Evolutionary conservation across 2,888 invertebrate genomes (phyloP), one percentile per base, ranked within the genome.

Genomic region (Macaria notata): DNA sequence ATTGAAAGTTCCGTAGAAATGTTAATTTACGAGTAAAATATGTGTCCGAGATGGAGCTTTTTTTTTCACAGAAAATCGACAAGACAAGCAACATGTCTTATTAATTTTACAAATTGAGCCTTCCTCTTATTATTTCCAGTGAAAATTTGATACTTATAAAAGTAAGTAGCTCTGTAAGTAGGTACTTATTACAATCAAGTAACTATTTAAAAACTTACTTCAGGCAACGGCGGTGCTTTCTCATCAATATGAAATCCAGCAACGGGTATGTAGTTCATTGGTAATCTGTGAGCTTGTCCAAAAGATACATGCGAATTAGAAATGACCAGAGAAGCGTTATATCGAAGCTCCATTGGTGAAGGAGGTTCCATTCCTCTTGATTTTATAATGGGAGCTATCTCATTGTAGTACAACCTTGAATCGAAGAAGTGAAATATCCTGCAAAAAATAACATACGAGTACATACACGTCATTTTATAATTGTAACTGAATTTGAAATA

Each of bases 191-290:
- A n/a, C n/a, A n/a, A n/a, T n/a, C n/a, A n/a, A 19, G 19, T 19
- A 19, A 19, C 1, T 19, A 19, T 19, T 19, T 19, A 19, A 19
- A 19, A 19, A 0, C 39, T 3, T 46, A 57, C 57, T 84, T 77
- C 58, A 4, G 84, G 73, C 45, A 83, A 71, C 5, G 77, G 73
- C 19, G 71, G 63, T 0, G 71, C 60, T 8, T 75, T 54, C 6
- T 71, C 68, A 0, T 77, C 68, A 46, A 82, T 75, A 56, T 83
- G 81, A 50, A 76, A 83, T 29, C 83, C 83, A 33, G 71, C 79
- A 29, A 81, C 64, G 3, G 71, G 56, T 45, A 73, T 76, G 42
- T 71, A 81, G 48, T 65, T 79, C 9, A 75, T 76, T 3, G 83
- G 83, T 6, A 81, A 30, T 33, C 66, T 65, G 1, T 65, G 56